These are phyloP conservation scores for Drosophila siamana DNA, from an alignment of 2,888 invertebrate genomes.

Conservation along the genomic window DNA sequence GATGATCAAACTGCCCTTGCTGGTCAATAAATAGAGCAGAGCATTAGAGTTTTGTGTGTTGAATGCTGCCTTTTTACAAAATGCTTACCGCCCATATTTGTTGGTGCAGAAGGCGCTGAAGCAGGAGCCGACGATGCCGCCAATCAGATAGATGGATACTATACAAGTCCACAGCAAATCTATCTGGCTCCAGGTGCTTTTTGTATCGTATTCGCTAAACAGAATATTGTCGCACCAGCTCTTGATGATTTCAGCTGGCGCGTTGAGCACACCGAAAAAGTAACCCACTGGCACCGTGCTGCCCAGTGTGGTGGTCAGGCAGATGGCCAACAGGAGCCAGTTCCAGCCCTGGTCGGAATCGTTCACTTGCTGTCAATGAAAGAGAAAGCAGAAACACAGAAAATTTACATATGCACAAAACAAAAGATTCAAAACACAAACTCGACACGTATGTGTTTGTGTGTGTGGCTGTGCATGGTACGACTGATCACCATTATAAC, in stretches of 20 bases:
- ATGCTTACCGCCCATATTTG: conserved; percentile 88
- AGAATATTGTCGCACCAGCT: conserved; percentile 90
- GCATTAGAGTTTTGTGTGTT: no score
- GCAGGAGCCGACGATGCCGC: conserved; percentile 94
- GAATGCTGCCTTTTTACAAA: background rate
- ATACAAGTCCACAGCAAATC: conserved; percentile 92
- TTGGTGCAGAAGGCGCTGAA: conserved; percentile 91
- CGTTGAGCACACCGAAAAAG: conserved; percentile 93
- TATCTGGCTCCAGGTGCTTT: conserved; percentile 86
- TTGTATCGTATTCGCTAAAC: conserved; percentile 87
- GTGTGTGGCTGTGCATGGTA: background rate
- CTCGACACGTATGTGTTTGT: conserved; percentile 24
- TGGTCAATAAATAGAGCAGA: conserved; percentile 28
- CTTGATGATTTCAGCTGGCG: conserved; percentile 90
- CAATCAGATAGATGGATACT: conserved; percentile 94
- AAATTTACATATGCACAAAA: conserved; percentile 33
- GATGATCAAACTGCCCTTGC: conserved; percentile 88
- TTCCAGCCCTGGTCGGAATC: conserved; percentile 71
- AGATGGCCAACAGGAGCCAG: conserved; percentile 87
- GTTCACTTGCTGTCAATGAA: conserved; percentile 50
- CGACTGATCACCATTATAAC: conserved; percentile 54
- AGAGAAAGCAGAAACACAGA: background rate
- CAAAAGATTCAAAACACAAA: conserved; percentile 73
- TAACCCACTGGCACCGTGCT: conserved; percentile 93
- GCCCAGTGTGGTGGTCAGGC: conserved; percentile 90